Evolutionary conservation across 2,888 invertebrate species (phyloP), one percentile per base, ranked within the genome.

Genomic region (Ephialtes manifestator): DNA sequence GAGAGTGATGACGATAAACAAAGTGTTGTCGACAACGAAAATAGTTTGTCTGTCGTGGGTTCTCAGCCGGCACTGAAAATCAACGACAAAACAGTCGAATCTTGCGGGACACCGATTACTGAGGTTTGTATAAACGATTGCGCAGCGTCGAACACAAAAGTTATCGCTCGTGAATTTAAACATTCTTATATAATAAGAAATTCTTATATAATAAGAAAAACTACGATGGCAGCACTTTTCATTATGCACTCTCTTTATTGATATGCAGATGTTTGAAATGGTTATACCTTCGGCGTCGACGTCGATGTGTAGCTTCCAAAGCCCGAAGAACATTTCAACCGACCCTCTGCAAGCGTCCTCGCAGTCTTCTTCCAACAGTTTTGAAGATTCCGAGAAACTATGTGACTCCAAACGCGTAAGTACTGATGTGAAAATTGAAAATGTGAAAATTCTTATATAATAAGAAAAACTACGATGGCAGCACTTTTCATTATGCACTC

Each of bases 21-120:
- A 51, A 51, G 51, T 51, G 51, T 51, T 51, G 51, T 51, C 51
- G n/a, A 51, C n/a, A 51, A 51, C 51, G 51, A 51, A 51, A 51
- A 51, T 51, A 51, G 51, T 51, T n/a, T 51, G 51, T 51, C 51
- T 51, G n/a, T n/a, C 51, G n/a, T 13, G 51, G 51, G n/a, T 51
- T 46, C 46, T 51, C 51, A 51, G 51, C 51, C n/a, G 51, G 51
- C n/a, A 51, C n/a, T 51, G 13, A 51, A 51, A 51, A 51, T 51
- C 51, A 51, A 51, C 51, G 51, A 51, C 51, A 51, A 51, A 51
- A 51, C 51, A 51, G 51, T 51, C n/a, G 51, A 13, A n/a, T n/a
- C n/a, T 51, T 51, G 51, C 51, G n/a, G 51, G 51, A n/a, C 51
- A 51, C n/a, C 51, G 51, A 51, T 51, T 51, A 51, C 13, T 51